phyloP scores from a whole-genome alignment of 2,888 invertebrate species.

The Carcina quercana region DNA sequence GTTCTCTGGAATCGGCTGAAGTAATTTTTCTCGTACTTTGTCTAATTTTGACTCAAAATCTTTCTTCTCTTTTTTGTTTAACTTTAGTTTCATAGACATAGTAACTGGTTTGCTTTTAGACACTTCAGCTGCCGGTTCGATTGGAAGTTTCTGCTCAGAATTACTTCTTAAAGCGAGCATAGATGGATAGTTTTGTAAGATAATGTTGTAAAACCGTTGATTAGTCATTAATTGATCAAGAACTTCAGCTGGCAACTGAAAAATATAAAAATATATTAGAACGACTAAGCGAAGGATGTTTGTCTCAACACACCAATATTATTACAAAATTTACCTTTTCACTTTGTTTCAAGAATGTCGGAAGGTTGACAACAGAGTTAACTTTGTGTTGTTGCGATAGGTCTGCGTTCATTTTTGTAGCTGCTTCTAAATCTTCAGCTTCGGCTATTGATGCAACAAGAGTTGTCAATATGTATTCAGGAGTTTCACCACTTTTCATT shows the following conservation, averaged over 20 bases:
- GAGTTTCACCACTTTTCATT: conserved; percentile 81
- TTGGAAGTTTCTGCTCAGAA: conserved; percentile 76
- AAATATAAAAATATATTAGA: neutral
- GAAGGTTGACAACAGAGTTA: conserved; percentile 84
- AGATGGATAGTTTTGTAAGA: conserved; percentile 83
- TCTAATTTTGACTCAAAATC: conserved; percentile 59
- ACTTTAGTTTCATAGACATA: conserved; percentile 77
- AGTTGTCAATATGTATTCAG: conserved; percentile 78
- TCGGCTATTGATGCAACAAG: conserved; percentile 75
- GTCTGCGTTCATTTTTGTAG: conserved; percentile 63
- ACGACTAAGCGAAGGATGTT: neutral
- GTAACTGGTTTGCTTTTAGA: conserved; percentile 71
- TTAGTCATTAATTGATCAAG: conserved; percentile 78
- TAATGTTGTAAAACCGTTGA: conserved; percentile 79
- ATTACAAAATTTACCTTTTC: conserved; percentile 72
- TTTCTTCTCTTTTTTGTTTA: conserved; percentile 50
- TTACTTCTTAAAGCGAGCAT: conserved; percentile 76
- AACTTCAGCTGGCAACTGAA: conserved; percentile 81
- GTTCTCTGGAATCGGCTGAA: conserved; percentile 62
- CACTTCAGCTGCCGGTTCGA: conserved; percentile 36
- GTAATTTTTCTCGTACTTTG: conserved; percentile 48
- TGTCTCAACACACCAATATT: neutral
- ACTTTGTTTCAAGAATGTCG: conserved; percentile 84
- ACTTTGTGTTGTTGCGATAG: conserved; percentile 53
- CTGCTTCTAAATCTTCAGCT: conserved; percentile 61